Conservation (phyloP, 2,797 vertebrate species). For the Iguana delicatissima region DNA sequence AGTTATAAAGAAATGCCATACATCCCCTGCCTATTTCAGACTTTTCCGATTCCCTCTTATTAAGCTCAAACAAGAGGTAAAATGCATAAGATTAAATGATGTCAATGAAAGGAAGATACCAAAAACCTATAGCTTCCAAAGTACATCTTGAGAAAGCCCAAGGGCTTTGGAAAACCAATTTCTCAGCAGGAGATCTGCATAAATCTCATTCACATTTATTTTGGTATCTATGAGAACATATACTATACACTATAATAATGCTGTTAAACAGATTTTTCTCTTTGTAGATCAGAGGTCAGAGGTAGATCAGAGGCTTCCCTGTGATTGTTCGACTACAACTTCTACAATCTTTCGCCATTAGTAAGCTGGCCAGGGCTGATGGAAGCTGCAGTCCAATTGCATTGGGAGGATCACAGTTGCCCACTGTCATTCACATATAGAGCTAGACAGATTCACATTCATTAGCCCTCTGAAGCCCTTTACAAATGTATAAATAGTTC, state of each 20-base stretch:
- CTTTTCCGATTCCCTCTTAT: slow-evolving; percentile 5
- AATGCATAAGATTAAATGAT: not conserved
- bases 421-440: not conserved
- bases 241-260: not conserved
- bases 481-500: not conserved
- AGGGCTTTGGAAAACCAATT: not conserved
- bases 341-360: not conserved
- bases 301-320: not conserved
- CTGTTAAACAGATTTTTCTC: not conserved
- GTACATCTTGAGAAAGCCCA: not conserved
- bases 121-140: not conserved
- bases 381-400: not conserved
- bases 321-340: not conserved
- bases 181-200: not conserved
- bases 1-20: not conserved
- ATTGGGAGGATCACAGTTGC: not conserved
- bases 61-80: not conserved
- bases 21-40: not conserved
- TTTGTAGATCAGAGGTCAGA: not conserved
- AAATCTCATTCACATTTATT: not conserved
- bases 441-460: not conserved
- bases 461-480: not conserved
- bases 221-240: not conserved
- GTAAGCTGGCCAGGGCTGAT: not conserved
- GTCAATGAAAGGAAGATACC: not conserved